Evolutionary conservation across 2,797 vertebrate species (phyloP), one percentile per base, ranked within the genome.

Genomic region (Gobio occitaniae): DNA sequence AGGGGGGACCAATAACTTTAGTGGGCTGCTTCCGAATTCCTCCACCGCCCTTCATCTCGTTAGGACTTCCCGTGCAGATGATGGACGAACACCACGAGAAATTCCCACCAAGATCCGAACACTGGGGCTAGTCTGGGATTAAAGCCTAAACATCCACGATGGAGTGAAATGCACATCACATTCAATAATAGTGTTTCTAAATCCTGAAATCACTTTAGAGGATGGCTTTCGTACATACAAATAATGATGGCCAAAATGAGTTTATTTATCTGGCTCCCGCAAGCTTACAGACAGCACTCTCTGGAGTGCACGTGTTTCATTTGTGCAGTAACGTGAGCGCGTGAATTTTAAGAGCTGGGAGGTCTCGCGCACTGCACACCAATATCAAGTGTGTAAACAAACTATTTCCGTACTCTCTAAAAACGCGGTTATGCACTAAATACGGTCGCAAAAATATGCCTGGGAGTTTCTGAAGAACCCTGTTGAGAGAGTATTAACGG

Each of bases 1-100:
- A 86, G 61, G 84, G 52, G 69, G 79, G 78, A 19, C 68, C 47
- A 78, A 85, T 70, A 82, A 86, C 74, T 84, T 79, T 52, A 76
- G 88, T 90, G 84, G 92, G 91, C 86, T 89, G 93, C 93, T 95
- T 96, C 95, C 93, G 94, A 95, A 95, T 95, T 96, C 94, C 93
- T 94, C 6, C 89, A 93, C 91, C 88, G 90, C 90, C 90, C 89
- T 84, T 91, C 91, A 93, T 87, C 63, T 91, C 90, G 86, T 87
- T 77, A 77, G 66, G 72, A 84, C 81, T 86, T 86, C 75, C 87
- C 69, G 83, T 82, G 29, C 21, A 32, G 36, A 54, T 83, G 86
- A 81, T 50, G 80, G 72, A 70, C 32, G 74, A 75, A 50, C 52
- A 50, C 61, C 56, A 63, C 36, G 56, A 75, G 16, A 16, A 21